These are phyloP conservation scores for Anas acuta DNA, from an alignment of 2,797 vertebrate genomes.

Conservation along the genomic window DNA sequence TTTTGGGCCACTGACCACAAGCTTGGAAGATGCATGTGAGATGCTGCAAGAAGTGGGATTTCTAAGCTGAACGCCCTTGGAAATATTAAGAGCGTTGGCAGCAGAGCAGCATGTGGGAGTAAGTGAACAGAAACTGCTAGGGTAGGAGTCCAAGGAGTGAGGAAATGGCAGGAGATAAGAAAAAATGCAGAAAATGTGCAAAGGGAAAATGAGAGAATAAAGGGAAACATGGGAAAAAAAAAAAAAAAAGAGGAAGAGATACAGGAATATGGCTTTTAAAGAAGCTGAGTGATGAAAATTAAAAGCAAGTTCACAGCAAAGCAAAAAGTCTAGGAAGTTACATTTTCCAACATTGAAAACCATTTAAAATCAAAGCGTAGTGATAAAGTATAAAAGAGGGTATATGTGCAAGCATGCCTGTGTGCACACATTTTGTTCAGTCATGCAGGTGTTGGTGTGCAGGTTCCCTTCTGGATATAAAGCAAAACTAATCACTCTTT, in stretches of 20 bases:
- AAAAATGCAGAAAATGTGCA: background rate
- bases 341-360: background rate
- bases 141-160: background rate
- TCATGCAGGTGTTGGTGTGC: background rate
- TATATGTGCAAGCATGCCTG: fast-evolving
- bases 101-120: background rate
- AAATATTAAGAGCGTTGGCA: background rate
- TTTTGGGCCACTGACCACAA: background rate
- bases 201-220: conserved; percentile 8
- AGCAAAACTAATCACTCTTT: background rate
- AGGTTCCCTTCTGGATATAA: background rate
- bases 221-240: background rate
- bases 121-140: background rate
- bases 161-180: background rate
- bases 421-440: background rate
- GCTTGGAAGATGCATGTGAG: background rate
- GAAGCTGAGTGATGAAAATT: background rate
- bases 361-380: background rate
- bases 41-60: background rate
- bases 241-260: background rate
- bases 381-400: background rate
- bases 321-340: background rate
- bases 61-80: background rate
- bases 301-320: background rate
- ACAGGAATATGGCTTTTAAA: background rate